These are phyloP conservation scores for Mactromeris polynyma DNA, from an alignment of 2,888 invertebrate genomes.

Conservation along the genomic window DNA sequence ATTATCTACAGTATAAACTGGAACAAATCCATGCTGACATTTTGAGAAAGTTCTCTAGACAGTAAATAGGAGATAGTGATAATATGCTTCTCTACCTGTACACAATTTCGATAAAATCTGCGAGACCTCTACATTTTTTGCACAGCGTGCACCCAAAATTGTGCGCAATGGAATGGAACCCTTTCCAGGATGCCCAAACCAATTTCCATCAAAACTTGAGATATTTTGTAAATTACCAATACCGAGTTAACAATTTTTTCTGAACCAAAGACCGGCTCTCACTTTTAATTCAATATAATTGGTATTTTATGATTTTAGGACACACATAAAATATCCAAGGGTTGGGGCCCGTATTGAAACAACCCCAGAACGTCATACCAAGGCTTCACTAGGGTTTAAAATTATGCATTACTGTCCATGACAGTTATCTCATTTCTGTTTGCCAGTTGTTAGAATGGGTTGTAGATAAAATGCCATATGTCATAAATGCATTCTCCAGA, in stretches of 20 bases:
- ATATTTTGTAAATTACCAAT: neutral
- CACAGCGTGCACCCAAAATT: neutral
- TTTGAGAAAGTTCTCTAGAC: neutral
- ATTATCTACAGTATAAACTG: neutral
- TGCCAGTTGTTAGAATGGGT: neutral
- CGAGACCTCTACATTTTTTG: neutral
- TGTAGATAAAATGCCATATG: neutral
- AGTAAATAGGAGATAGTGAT: neutral
- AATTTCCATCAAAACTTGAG: conserved; percentile 1
- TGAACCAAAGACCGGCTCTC: conserved; percentile 11
- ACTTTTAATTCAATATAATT: neutral
- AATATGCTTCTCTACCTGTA: neutral
- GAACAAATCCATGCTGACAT: neutral
- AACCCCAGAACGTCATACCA: neutral
- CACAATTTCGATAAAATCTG: neutral
- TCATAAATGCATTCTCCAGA: too few species aligned
- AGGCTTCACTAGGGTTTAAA: neutral
- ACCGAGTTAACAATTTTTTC: neutral
- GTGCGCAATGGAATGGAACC: neutral
- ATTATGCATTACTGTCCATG: neutral
- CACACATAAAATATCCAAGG: neutral
- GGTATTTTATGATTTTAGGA: neutral
- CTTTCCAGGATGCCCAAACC: neutral
- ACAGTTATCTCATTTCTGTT: neutral
- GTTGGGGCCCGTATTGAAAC: neutral